Evolutionary conservation across 2,888 invertebrate genomes (phyloP), one percentile per base, ranked within the genome.

Genomic region (Melanostoma mellinum): DNA sequence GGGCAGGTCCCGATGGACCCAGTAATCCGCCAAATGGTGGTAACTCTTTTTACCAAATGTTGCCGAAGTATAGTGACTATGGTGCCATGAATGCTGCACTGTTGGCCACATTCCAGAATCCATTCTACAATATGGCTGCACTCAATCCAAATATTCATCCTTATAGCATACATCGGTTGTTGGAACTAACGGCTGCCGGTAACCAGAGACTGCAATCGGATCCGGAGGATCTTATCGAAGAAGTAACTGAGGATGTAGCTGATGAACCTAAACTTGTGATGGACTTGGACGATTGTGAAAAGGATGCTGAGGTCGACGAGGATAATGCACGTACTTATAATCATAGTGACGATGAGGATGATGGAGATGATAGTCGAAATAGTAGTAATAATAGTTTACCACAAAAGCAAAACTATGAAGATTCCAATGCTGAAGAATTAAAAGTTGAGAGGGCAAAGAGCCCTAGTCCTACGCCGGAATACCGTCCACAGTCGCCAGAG

Each of bases 1-100:
- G 65, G 9, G 77, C 86, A 0, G 86, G 85, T 6, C 44, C 85
- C 0, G 86, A 85, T 48, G 74, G 85, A 87, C 89, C 60, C 10
- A 90, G 89, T 6, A 91, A 89, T 87, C 86, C 88, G 9, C 86
- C 88, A 30, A 92, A 92, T 42, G 93, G 93, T 88, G 92, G 69
- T 8, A 85, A 82, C 72, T 77, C 85, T 2, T 96, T 95, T 88
- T 92, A 95, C 87, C 95, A 95, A 36, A 95, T 95, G 85, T 91
- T 96, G 74, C 95, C 96, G 0, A 96, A 96, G 89, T 94, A 94
- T 88, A 93, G 90, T 68, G 88, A 89, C 89, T 91, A 91, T 76
- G 94, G 94, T 85, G 89, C 88, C 33, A 93, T 94, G 80, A 94
- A 94, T 50, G 94, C 94, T 68, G 93, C 94, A 53, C 89, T 93